Evolutionary conservation across 2,113 vertebrate species (phyloP).

Genomic region (Poecilia latipinna): DNA sequence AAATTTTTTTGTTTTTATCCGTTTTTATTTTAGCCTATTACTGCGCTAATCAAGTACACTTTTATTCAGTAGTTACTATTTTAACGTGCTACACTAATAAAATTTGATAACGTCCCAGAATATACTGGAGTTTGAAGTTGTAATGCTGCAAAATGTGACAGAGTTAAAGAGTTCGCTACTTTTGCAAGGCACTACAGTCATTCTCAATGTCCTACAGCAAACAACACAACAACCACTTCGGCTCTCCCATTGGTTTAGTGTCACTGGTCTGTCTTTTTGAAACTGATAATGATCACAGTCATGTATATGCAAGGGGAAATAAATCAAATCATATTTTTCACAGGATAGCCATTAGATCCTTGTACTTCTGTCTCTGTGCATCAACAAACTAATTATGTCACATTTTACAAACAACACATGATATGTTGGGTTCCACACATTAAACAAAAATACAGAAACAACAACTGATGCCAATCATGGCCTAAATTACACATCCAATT

Average conservation of each 20-base stretch:
- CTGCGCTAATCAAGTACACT: too few species aligned
- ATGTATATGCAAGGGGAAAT: neutral
- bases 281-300: slow-evolving; percentile 1
- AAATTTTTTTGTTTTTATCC: too few species aligned
- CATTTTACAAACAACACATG: slow-evolving; percentile 25
- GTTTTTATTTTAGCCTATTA: too few species aligned
- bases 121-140: too few species aligned
- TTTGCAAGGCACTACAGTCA: too few species aligned
- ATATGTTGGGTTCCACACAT: slow-evolving; percentile 16
- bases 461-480: slow-evolving; percentile 26
- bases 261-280: neutral
- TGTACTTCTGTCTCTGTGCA: slow-evolving; percentile 8
- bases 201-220: neutral
- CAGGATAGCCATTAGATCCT: slow-evolving; percentile 12
- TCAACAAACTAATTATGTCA: slow-evolving; percentile 24
- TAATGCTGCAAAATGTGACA: too few species aligned
- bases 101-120: too few species aligned
- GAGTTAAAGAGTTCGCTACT: too few species aligned
- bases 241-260: neutral
- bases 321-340: slow-evolving; percentile 17
- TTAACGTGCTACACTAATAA: too few species aligned
- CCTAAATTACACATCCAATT: slow-evolving; percentile 32
- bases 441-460: slow-evolving; percentile 21
- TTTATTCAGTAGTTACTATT: too few species aligned
- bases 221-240: neutral